These are phyloP conservation scores for Ianthella basta DNA, from an alignment of 37 sponge, comb jelly and placozoan genomes.

Conservation along the genomic window DNA sequence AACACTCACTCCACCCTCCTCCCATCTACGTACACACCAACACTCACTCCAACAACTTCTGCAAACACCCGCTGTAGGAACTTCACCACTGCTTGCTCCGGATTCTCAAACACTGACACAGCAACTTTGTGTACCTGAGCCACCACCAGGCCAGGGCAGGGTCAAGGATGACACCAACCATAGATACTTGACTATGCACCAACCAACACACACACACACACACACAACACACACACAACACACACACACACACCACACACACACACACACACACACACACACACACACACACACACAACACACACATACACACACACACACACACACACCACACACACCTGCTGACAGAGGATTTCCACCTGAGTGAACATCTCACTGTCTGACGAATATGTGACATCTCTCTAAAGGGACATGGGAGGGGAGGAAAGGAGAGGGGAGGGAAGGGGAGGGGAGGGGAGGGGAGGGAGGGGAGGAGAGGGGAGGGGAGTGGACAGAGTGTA, in stretches of 20 bases:
- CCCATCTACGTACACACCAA: background rate
- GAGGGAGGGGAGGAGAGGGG: no score
- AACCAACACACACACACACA: no score
- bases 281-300: no score
- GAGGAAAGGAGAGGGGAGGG: no score
- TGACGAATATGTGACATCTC: background rate
- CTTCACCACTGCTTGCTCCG: slow-evolving; percentile 65
- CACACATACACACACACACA: no score
- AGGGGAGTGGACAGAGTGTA: background rate
- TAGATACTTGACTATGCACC: no score
- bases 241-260: no score
- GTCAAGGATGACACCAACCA: no score
- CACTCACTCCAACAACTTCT: slow-evolving; percentile 60
- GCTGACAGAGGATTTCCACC: slow-evolving; percentile 13
- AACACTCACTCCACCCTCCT: no score
- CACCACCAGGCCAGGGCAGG: background rate
- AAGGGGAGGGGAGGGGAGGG: no score
- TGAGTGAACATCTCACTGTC: slow-evolving; percentile 23
- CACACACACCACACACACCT: background rate
- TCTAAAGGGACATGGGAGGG: background rate
- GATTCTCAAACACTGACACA: slow-evolving; percentile 73
- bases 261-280: no score
- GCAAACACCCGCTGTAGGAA: slow-evolving; percentile 66
- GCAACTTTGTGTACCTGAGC: slow-evolving; percentile 66
- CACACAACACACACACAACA: no score